Evolutionary conservation across 2,113 vertebrate species (phyloP), one percentile per base, ranked within the genome.

Genomic region (Pterocles burchelli): DNA sequence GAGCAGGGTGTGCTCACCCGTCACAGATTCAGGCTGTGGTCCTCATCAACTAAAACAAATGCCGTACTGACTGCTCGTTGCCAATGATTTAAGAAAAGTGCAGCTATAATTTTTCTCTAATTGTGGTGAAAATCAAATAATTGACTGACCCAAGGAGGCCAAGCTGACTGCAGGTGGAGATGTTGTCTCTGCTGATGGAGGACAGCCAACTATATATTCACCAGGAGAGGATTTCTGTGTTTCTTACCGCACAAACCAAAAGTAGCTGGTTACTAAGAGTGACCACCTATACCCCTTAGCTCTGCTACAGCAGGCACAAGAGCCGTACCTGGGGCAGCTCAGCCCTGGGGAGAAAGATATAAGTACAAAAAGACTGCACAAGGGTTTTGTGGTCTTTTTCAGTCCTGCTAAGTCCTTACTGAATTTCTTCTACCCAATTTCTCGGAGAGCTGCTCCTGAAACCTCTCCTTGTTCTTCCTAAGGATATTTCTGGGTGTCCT

Each of bases 281-380:
- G 3, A 20, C 1, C 0, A 28, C 5, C 5, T 75, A 13, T 41
- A 11, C 2, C 2, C 3, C 7, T 52, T 19, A 10, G 14, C 2
- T 52, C 12, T 45, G 10, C 24, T 34, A 9, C 16, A 63, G 33
- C 2, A 34, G 7, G 4, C 4, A 25, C 1, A 33, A 51, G 55
- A 62, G 20, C 9, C 38, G 17, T 13, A 28, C n/a, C 7, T 76
- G 3, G 41, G 12, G 4, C 17, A 6, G 22, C 14, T 33, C 19
- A 33, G 26, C 6, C 3, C n/a, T 43, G 4, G 10, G 6, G 13
- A 36, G 9, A 19, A 70, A 6, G 19, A 7, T 19, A 1, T 7
- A 41, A 74, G 17, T 13, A 11, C 8, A 49, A 52, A 26, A 1
- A 2, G 3, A n/a, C n/a, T n/a, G 7, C 10, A 11, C 3, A 1